Base-by-base conservation (phyloP, 2,888 invertebrate species). In the Allophyes oxyacanthae region DNA sequence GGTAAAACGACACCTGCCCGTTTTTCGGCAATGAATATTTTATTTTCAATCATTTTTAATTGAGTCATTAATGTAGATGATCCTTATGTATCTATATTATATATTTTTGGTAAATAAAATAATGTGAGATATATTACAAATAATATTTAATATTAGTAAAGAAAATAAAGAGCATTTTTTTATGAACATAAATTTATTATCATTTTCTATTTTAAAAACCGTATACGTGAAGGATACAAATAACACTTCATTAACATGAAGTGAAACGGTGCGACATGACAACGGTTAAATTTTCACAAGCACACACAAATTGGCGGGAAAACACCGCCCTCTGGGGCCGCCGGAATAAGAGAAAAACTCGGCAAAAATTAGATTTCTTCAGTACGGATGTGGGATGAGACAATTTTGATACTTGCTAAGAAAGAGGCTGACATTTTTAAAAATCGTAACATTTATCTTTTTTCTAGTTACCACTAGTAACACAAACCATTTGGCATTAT, bases 331-430 rank as follows among this genome's bases (percentile, higher is more conserved):
- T 75, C 82, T 73, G 56, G 84, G 81, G 82, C 71, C 77, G 52
- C 59, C 68, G 82, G 81, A 89, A 86, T 89, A 87, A 87, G 86
- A 89, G 91, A 93, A 93, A 93, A 92, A 92, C 89, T 88, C 84
- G 76, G 64, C 87, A 92, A 94, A 92, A 93, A 93, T 91, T 91
- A 91, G 90, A 93, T 93, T 93, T 90, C 87, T 90, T 83, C 83
- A 74, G 74, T 69, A 66, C 60, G 52, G 44, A 71, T 78, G 58
- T 50, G 30, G 61, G 81, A 77, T 48, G 38, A 6, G 6, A 0
- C 1, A 25, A 36, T 81, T 64, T 90, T 90, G 92, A 86, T 85
- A 88, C 87, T 90, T 86, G 46, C 14, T 52, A 2, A 13, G 32
- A 6, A 13, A 32, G 41, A 32, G 26, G 26, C 28, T 25, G 32